These are phyloP conservation scores for Papilio glaucus DNA, from an alignment of 1,140 invertebrate species.

Conservation along the genomic window DNA sequence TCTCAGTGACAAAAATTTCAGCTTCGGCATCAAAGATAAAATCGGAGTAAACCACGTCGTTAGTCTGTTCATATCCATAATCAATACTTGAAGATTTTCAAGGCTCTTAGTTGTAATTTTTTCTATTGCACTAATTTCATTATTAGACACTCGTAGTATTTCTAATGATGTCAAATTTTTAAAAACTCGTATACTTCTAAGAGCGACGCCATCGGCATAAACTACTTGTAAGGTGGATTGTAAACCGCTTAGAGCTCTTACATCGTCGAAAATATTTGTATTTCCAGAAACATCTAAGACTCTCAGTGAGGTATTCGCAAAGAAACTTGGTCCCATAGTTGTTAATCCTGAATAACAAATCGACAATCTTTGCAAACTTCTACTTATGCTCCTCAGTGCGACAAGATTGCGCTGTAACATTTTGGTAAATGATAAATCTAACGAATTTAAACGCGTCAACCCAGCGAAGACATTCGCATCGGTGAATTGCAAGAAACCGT, in stretches of 20 bases:
- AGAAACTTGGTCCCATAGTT: constrained; percentile 60
- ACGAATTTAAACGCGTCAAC: constrained; percentile 67
- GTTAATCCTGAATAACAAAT: constrained; percentile 79
- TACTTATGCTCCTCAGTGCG: constrained; percentile 65
- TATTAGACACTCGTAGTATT: constrained; percentile 72
- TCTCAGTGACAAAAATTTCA: constrained; percentile 75
- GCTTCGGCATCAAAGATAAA: constrained; percentile 63
- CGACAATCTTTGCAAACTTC: constrained; percentile 76
- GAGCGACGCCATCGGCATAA: constrained; percentile 72
- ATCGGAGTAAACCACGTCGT: constrained; percentile 76
- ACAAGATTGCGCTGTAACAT: constrained; percentile 66
- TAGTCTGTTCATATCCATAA: constrained; percentile 82
- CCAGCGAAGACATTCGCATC: constrained; percentile 58
- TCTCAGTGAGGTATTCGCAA: constrained; percentile 72
- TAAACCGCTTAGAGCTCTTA: constrained; percentile 61
- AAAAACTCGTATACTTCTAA: constrained; percentile 69
- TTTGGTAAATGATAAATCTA: constrained; percentile 82
- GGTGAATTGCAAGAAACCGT: constrained; percentile 53
- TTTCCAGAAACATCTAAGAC: constrained; percentile 84
- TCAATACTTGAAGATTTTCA: constrained; percentile 75
- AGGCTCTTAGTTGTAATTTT: constrained; percentile 53
- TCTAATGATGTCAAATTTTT: constrained; percentile 55
- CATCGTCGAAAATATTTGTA: constrained; percentile 47
- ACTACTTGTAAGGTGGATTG: constrained; percentile 75
- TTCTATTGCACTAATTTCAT: constrained; percentile 74